These are phyloP conservation scores for Diarsia brunnea DNA, from an alignment of 2,888 invertebrate genomes.

Conservation along the genomic window DNA sequence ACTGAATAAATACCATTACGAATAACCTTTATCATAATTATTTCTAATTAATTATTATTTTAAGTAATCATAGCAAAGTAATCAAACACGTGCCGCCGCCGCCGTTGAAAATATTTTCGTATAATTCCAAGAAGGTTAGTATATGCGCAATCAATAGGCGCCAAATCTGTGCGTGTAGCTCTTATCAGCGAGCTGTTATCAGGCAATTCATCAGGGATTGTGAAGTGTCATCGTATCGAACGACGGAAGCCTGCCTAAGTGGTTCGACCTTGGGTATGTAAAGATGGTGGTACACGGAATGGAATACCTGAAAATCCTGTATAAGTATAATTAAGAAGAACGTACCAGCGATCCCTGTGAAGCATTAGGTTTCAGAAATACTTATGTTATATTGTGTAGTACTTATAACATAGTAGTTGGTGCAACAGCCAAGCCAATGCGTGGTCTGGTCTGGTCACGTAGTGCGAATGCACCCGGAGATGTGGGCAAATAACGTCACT, in stretches of 20 bases:
- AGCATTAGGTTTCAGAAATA: too few relatives aligned
- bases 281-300: constrained; percentile 9
- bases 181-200: constrained; percentile 44
- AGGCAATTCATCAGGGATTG: constrained; percentile 40
- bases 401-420: too few relatives aligned
- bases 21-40: too few relatives aligned
- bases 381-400: too few relatives aligned
- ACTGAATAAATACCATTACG: too few relatives aligned
- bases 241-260: constrained; percentile 52
- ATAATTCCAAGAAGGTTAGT: constrained; percentile 46
- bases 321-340: neutral
- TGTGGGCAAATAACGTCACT: too few relatives aligned
- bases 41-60: too few relatives aligned
- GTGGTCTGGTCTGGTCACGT: too few relatives aligned
- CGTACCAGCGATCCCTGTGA: neutral
- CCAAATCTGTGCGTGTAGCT: constrained; percentile 56
- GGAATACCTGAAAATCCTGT: neutral
- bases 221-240: constrained; percentile 45
- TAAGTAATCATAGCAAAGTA: too few relatives aligned
- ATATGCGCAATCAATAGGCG: constrained; percentile 42
- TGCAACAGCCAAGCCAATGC: too few relatives aligned
- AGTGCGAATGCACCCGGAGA: too few relatives aligned
- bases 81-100: constrained; percentile 27
- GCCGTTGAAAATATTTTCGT: constrained; percentile 4
- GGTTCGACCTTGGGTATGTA: constrained; percentile 36